Evolutionary conservation across 2,888 invertebrate species (phyloP), one percentile per base, ranked within the genome.

Genomic region (Lymantria monacha): DNA sequence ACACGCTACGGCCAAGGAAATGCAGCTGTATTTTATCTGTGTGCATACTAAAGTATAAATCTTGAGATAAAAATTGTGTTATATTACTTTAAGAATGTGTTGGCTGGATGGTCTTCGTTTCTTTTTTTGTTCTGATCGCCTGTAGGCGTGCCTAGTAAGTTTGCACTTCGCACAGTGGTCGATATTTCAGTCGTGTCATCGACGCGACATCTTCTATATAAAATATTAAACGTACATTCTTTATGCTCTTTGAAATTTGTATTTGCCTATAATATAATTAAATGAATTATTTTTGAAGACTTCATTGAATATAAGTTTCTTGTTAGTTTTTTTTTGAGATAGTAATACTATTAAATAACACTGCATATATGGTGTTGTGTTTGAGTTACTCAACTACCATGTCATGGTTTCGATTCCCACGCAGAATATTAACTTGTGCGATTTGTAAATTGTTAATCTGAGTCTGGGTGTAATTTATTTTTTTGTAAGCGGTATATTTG

Each of bases 11-110:
- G 53, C 51, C 57, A 66, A 49, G 48, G 46, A 57, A 49, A 41
- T 71, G 71, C 71, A 70, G 71, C 61, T 75, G 74, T 72, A 72
- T 30, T 54, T 50, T 46, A 56, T 42, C 55, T 53, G 55, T 70
- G 77, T 74, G 76, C 76, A 69, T 60, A 61, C 66, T 62, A 63
- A 62, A 51, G 81, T 83, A 87, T 89, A 90, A 91, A 89, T 89
- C 88, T 89, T 76, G 77, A 87, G 89, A 89, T 90, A 91, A 91
- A 91, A 91, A 89, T 87, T 86, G 83, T 82, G 78, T 85, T 88
- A 83, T 85, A 87, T 84, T 80, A 81, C 76, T 61, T 74, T 69
- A 69, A 72, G 70, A 74, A 76, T 79, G 79, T 80, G 76, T 69
- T 79, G 75, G 66, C 57, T 63, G 70, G 68, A 71, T 72, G 66